These are phyloP conservation scores for Gibbula magus DNA, from an alignment of 2,888 invertebrate genomes.

Conservation along the genomic window DNA sequence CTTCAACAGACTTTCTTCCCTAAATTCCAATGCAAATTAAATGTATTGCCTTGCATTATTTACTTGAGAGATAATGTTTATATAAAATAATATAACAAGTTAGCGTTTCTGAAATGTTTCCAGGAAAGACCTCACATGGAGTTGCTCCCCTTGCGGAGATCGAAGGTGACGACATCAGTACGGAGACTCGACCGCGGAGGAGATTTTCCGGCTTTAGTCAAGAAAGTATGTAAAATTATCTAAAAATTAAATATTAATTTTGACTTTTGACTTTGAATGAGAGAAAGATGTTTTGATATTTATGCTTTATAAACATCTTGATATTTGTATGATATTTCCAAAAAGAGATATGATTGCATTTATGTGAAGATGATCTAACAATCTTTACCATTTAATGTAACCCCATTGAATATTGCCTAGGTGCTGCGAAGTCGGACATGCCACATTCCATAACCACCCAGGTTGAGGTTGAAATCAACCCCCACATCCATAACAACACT, in stretches of 20 bases:
- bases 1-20: too few relatives aligned
- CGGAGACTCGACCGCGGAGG: slow-evolving; percentile 29
- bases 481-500: slow-evolving; percentile 29
- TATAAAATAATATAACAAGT: neutral
- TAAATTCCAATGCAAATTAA: too few relatives aligned
- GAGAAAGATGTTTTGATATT: too few relatives aligned
- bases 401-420: neutral
- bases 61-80: neutral
- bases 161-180: slow-evolving; percentile 58
- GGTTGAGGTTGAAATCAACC: slow-evolving; percentile 52
- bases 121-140: slow-evolving; percentile 26
- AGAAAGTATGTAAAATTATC: slow-evolving; percentile 31
- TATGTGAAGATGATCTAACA: too few relatives aligned
- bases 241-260: too few relatives aligned
- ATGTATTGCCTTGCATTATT: too few relatives aligned
- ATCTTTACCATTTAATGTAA: too few relatives aligned
- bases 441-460: slow-evolving; percentile 65
- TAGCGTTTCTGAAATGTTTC: neutral
- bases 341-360: too few relatives aligned
- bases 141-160: slow-evolving; percentile 64
- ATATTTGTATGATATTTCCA: too few relatives aligned
- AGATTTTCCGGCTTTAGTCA: slow-evolving; percentile 33
- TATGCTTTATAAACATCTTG: too few relatives aligned
- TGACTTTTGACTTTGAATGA: too few relatives aligned
- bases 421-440: slow-evolving; percentile 37